These are phyloP conservation scores for Drosophila suzukii DNA, from an alignment of 1,140 invertebrate species.

Conservation along the genomic window DNA sequence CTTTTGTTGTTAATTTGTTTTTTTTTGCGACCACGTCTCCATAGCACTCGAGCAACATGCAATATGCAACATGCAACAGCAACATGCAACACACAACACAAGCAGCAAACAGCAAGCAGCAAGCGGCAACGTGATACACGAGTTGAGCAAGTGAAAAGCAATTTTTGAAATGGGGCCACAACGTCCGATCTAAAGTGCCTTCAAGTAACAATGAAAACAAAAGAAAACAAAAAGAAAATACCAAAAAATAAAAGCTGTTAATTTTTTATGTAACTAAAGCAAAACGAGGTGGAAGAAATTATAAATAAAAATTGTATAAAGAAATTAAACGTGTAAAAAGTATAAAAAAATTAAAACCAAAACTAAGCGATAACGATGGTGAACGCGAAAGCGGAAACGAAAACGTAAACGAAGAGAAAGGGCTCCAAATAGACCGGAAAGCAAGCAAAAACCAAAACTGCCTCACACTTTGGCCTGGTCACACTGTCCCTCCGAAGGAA, in stretches of 20 bases:
- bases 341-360: conserved; percentile 70
- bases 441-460: conserved; percentile 69
- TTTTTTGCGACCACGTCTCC: conserved; percentile 76
- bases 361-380: conserved; percentile 54
- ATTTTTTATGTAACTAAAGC: conserved; percentile 92
- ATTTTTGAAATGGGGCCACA: conserved; percentile 88
- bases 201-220: conserved; percentile 89
- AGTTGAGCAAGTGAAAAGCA: conserved; percentile 77
- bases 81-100: conserved; percentile 35
- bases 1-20: conserved; percentile 80
- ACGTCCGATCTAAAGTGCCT: conserved; percentile 95
- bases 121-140: conserved; percentile 80
- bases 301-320: conserved; percentile 85
- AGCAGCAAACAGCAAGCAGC: conserved; percentile 38
- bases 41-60: conserved; percentile 63
- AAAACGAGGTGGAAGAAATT: conserved; percentile 82
- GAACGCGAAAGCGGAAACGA: conserved; percentile 30
- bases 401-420: conserved; percentile 65
- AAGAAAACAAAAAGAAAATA: conserved; percentile 66
- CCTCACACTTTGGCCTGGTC: conserved; percentile 84
- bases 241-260: conserved; percentile 87
- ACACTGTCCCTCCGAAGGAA: conserved; percentile 85
- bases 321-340: conserved; percentile 82
- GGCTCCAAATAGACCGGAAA: conserved; percentile 91
- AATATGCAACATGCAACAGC: conserved; percentile 24